Evolutionary conservation across 2,888 invertebrate species (phyloP).

Genomic region (Pasiphila rectangulata): DNA sequence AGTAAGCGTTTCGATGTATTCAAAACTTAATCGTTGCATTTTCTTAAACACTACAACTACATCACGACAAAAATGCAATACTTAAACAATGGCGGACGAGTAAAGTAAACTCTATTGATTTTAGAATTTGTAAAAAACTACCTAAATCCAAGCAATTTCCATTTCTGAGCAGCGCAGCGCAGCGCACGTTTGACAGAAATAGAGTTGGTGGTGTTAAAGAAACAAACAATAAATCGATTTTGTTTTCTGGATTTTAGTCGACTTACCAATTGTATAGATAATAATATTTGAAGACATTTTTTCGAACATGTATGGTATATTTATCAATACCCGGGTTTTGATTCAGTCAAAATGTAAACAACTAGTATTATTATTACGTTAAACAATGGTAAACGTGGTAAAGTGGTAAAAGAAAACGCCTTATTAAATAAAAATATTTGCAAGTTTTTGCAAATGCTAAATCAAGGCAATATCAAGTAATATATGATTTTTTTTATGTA

Average conservation of each 20-base stretch:
- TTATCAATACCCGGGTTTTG: too few relatives aligned
- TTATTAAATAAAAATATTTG: too few relatives aligned
- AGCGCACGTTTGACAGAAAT: slow-evolving; percentile 10
- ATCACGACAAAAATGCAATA: slow-evolving; percentile 50
- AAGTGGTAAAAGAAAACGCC: too few relatives aligned
- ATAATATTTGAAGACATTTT: background rate
- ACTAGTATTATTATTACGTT: too few relatives aligned
- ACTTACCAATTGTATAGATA: too few relatives aligned
- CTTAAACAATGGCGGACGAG: slow-evolving; percentile 72
- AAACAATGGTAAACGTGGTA: too few relatives aligned
- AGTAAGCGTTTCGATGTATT: slow-evolving; percentile 54
- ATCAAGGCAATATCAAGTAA: too few relatives aligned
- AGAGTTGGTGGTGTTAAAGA: slow-evolving; percentile 5
- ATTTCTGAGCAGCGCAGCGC: slow-evolving; percentile 32
- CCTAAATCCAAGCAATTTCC: slow-evolving; percentile 32
- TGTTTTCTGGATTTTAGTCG: slow-evolving; percentile 1
- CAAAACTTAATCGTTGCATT: slow-evolving; percentile 61
- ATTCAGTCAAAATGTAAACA: too few relatives aligned
- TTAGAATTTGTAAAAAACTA: slow-evolving; percentile 44
- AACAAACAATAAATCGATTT: background rate
- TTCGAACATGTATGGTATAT: too few relatives aligned
- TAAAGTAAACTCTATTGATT: slow-evolving; percentile 69
- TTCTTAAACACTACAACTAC: slow-evolving; percentile 46
- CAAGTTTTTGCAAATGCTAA: too few relatives aligned
- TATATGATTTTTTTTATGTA: too few relatives aligned